Conservation (phyloP, 2,888 invertebrate species). For the Timema podura region DNA sequence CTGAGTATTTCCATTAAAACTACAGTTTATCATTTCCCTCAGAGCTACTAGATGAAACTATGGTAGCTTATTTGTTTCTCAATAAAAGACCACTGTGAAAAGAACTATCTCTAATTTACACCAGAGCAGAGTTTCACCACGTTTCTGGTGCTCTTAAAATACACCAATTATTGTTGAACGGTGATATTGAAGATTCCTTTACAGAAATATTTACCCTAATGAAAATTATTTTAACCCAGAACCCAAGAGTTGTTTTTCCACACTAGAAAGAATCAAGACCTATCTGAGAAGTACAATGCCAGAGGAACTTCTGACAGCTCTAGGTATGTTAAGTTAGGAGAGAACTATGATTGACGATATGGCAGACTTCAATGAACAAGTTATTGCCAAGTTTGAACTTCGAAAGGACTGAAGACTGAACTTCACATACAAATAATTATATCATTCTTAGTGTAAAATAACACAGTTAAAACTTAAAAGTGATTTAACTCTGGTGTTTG, state of each 20-base stretch:
- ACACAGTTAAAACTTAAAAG: no score
- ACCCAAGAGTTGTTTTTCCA: not conserved
- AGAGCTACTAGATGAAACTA: not conserved
- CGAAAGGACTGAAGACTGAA: not conserved
- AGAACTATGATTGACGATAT: not conserved
- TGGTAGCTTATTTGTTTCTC: slow-evolving; percentile 1
- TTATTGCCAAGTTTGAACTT: not conserved
- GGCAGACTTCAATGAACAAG: not conserved
- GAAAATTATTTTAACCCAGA: slow-evolving; percentile 6
- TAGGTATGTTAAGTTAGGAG: not conserved
- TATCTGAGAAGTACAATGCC: not conserved
- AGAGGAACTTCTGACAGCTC: not conserved
- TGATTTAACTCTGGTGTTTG: no score
- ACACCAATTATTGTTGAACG: not conserved
- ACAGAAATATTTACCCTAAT: slow-evolving; percentile 1
- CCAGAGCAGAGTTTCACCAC: not conserved
- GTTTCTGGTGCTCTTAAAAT: not conserved
- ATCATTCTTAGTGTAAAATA: no score
- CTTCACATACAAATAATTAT: not conserved
- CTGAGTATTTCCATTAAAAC: not conserved
- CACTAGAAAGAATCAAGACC: not conserved
- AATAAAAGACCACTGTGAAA: not conserved
- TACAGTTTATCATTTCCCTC: not conserved
- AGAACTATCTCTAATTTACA: not conserved
- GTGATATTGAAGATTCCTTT: not conserved